These are phyloP conservation scores for Anabas testudineus DNA, from an alignment of 2,797 vertebrate species.

Conservation along the genomic window DNA sequence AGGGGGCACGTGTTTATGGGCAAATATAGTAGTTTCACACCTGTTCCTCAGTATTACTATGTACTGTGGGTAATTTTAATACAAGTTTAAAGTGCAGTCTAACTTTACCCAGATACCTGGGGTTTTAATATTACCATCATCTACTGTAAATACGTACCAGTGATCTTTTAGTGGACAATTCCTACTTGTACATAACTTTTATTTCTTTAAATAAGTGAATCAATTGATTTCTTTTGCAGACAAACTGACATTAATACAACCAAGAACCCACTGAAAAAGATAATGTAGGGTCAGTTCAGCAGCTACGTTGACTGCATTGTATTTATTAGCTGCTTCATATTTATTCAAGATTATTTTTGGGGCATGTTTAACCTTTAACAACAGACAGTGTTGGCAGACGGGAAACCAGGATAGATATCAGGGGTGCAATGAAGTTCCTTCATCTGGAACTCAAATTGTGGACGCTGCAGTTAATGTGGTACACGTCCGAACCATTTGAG, in stretches of 20 bases:
- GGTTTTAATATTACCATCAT: slow-evolving; percentile 47
- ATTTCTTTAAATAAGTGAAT: background rate
- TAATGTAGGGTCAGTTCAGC: slow-evolving; percentile 1
- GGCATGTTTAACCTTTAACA: too few species aligned
- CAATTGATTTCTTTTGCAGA: slow-evolving; percentile 15
- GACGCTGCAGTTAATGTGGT: too few species aligned
- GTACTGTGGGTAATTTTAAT: slow-evolving; percentile 63
- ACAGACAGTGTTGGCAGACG: too few species aligned
- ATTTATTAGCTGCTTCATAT: slow-evolving; percentile 7
- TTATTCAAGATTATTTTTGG: too few species aligned
- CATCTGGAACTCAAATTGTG: too few species aligned
- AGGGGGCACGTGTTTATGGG: slow-evolving; percentile 52
- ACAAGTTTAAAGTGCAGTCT: slow-evolving; percentile 50
- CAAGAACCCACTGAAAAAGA: too few species aligned
- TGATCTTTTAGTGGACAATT: slow-evolving; percentile 24
- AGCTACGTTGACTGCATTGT: slow-evolving; percentile 12
- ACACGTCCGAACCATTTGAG: too few species aligned
- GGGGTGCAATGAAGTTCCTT: too few species aligned
- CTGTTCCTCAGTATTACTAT: slow-evolving; percentile 72
- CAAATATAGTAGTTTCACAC: slow-evolving; percentile 78
- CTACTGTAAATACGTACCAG: slow-evolving; percentile 26
- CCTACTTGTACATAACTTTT: background rate
- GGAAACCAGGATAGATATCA: too few species aligned
- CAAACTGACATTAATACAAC: slow-evolving; percentile 24
- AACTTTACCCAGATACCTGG: slow-evolving; percentile 65